These are phyloP conservation scores for Stenoptilia bipunctidactyla DNA, from an alignment of 2,888 invertebrate species.

Conservation along the genomic window DNA sequence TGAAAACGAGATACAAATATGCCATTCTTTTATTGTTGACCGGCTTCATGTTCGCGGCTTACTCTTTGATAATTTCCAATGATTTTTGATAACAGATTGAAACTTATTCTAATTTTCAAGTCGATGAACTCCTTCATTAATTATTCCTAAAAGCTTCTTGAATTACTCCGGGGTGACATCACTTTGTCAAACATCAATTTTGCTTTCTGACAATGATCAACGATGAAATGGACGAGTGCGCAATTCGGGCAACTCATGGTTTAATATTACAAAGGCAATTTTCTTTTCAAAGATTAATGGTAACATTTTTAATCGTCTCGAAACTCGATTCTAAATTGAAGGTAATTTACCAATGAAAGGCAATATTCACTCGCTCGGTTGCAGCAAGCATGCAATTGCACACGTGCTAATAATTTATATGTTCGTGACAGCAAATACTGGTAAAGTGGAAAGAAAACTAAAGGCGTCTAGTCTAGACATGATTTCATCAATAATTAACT, in stretches of 20 bases:
- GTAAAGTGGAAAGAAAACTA: constrained; percentile 25
- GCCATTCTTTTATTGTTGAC: too few relatives aligned
- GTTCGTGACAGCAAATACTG: constrained; percentile 53
- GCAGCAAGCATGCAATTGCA: constrained; percentile 26
- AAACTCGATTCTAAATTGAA: not conserved
- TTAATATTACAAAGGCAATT: constrained; percentile 14
- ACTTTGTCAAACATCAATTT: constrained; percentile 62
- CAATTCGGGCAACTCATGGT: constrained; percentile 26
- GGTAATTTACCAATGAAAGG: not conserved
- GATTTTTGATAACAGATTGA: constrained; percentile 23
- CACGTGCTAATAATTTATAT: constrained; percentile 34
- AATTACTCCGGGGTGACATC: constrained; percentile 47
- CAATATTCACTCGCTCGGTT: not conserved
- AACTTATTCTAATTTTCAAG: constrained; percentile 20
- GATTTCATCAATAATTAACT: constrained; percentile 49
- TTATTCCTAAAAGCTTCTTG: constrained; percentile 58
- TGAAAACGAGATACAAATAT: too few relatives aligned
- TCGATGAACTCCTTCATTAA: constrained; percentile 36
- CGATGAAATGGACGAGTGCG: constrained; percentile 34
- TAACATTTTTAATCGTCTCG: not conserved
- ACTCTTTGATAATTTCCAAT: constrained; percentile 19
- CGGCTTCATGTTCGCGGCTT: too few relatives aligned
- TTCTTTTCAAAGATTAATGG: constrained; percentile 1
- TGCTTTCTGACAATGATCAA: constrained; percentile 59
- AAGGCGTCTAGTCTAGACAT: constrained; percentile 46